Base-by-base conservation (phyloP, 1,140 invertebrate species). In the Pantala flavescens region DNA sequence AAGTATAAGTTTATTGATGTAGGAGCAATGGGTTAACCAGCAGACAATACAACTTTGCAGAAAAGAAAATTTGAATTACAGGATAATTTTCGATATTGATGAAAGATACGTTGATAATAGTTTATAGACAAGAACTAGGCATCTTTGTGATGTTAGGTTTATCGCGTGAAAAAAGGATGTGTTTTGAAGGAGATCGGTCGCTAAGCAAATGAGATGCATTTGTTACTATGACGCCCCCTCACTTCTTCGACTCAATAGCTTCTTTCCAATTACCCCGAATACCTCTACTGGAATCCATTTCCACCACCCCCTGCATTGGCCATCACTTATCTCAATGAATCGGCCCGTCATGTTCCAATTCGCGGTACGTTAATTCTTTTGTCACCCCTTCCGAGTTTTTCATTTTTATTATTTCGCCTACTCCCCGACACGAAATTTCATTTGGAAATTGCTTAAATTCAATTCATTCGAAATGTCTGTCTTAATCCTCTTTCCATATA, bases 371-470 rank as follows among this genome's bases (percentile, higher is more conserved):
- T 63, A 63, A 63, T 63, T 63, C 49, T 63, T 63, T 63, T 63
- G 49, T 63, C 49, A 63, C 49, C 49, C 49, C 49, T 19, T 12
- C n/a, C 3, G 49, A 16, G 49, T 63, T 3, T 63, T 63, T 63
- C 49, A 63, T 63, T 63, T 63, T 63, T 63, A 63, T 63, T 21
- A 63, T 63, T 63, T 63, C n/a, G 49, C 49, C 49, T 21, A 16
- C 49, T 63, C 49, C 49, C 49, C 49, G 12, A 19, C 49, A 63
- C 49, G 49, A 63, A 63, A 63, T 63, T 63, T 63, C 14, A 63
- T 63, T 63, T 63, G 49, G 49, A 63, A 63, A 63, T 63, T 63
- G 49, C 49, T 63, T 63, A 63, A 63, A 63, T 63, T 63, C 49
- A 63, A 63, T 63, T 63, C 49, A 63, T 63, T 63, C n/a, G 16